Conservation (phyloP, 2,113 vertebrate species). For the Piprites chloris region DNA sequence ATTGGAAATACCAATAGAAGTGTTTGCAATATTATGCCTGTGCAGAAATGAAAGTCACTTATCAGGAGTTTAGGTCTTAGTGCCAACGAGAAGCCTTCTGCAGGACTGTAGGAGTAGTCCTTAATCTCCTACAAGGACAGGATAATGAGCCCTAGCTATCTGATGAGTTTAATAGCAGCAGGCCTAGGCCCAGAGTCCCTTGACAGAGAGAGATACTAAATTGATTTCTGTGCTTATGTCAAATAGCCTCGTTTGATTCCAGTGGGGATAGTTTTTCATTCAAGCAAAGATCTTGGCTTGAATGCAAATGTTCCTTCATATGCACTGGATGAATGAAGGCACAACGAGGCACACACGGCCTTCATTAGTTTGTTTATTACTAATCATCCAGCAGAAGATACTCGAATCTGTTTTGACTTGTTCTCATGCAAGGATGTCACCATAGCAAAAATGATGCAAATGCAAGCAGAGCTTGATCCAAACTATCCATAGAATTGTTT, state of each 20-base stretch:
- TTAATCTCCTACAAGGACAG: neutral
- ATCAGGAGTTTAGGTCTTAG: neutral
- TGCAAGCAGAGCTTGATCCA: neutral
- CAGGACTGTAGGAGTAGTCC: neutral
- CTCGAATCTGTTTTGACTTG: neutral
- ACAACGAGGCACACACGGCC: neutral
- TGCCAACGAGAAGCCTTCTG: neutral
- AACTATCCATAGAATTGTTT: neutral
- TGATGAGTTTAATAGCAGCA: neutral
- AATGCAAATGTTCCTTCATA: neutral
- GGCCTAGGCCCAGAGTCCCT: neutral
- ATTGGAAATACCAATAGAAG: neutral
- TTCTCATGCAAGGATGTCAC: neutral
- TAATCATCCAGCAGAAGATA: neutral
- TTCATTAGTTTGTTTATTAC: neutral
- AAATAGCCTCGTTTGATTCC: conserved; percentile 23
- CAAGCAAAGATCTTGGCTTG: neutral
- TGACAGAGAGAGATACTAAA: neutral
- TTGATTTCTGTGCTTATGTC: conserved; percentile 31
- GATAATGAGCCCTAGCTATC: neutral
- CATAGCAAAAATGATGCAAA: neutral
- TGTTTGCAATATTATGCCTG: neutral
- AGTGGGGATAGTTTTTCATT: conserved; percentile 25
- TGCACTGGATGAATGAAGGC: neutral
- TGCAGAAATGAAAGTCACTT: neutral